phyloP scores from a whole-genome alignment of 2,888 invertebrate species.

The Hirtodrosophila alboralis region DNA sequence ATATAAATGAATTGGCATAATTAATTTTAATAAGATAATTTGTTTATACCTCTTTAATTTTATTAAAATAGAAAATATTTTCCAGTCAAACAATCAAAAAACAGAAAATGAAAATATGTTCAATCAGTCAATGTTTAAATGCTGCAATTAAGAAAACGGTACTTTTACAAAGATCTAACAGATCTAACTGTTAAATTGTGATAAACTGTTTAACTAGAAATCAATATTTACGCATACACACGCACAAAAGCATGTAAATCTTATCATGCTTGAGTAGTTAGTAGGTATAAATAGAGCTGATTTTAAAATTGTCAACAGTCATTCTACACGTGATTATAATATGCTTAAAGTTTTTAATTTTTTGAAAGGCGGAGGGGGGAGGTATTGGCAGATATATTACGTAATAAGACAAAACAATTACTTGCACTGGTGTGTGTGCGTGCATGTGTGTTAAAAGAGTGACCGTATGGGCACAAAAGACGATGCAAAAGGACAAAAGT shows the following conservation, averaged over 20 bases:
- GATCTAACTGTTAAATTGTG: constrained; percentile 1
- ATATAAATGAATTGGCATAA: too few relatives aligned
- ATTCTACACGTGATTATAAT: constrained; percentile 27
- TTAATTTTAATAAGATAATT: too few relatives aligned
- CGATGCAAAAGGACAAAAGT: constrained; percentile 36
- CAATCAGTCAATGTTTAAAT: too few relatives aligned
- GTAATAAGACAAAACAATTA: constrained; percentile 47
- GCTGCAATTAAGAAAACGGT: too few relatives aligned
- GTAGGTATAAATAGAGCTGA: constrained; percentile 1
- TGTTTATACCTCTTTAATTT: too few relatives aligned
- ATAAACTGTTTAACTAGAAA: not conserved
- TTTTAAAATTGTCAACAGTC: constrained; percentile 26
- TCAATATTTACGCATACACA: constrained; percentile 1
- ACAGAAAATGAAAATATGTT: too few relatives aligned
- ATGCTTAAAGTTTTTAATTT: constrained; percentile 9
- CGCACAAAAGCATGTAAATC: constrained; percentile 3
- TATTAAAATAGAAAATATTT: too few relatives aligned
- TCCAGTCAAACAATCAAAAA: too few relatives aligned
- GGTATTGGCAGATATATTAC: constrained; percentile 38
- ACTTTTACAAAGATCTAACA: too few relatives aligned
- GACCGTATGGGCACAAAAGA: constrained; percentile 1
- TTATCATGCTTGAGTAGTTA: constrained; percentile 21
- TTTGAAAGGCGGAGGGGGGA: constrained; percentile 28
- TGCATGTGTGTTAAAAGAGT: constrained; percentile 1
- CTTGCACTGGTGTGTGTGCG: constrained; percentile 14